Conservation (phyloP, 2,113 vertebrate species). For the Oxygymnocypris stewartii region DNA sequence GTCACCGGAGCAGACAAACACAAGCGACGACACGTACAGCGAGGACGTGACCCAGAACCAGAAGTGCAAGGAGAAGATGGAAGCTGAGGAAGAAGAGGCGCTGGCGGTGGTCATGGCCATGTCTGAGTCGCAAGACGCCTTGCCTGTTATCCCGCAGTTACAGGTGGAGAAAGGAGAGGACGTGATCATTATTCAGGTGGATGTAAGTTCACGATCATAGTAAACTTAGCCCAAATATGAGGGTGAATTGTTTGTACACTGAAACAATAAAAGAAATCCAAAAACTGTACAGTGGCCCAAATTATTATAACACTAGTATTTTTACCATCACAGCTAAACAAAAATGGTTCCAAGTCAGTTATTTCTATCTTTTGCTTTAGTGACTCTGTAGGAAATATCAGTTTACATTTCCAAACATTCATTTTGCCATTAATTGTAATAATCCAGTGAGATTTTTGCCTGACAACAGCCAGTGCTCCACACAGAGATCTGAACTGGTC, state of each 20-base stretch:
- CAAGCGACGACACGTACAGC: constrained; percentile 74
- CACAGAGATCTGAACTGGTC: too few species aligned
- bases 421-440: too few species aligned
- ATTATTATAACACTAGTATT: too few species aligned
- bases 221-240: background rate
- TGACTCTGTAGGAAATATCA: too few species aligned
- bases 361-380: too few species aligned
- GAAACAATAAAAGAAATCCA: background rate
- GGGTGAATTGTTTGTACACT: background rate
- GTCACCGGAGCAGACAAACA: constrained; percentile 77
- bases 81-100: constrained; percentile 89
- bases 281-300: background rate
- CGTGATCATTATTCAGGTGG: constrained; percentile 87
- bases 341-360: too few species aligned
- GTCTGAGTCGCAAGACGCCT: constrained; percentile 90
- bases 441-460: too few species aligned
- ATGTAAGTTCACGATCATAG: constrained; percentile 76
- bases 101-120: constrained; percentile 88
- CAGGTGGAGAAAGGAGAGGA: constrained; percentile 87
- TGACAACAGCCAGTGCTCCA: too few species aligned
- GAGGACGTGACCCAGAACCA: constrained; percentile 87
- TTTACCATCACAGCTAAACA: too few species aligned
- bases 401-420: too few species aligned
- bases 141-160: constrained; percentile 84
- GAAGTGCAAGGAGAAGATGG: constrained; percentile 92